phyloP scores from a whole-genome alignment of 2,113 vertebrate species.

The Dryoscopus gambensis region DNA sequence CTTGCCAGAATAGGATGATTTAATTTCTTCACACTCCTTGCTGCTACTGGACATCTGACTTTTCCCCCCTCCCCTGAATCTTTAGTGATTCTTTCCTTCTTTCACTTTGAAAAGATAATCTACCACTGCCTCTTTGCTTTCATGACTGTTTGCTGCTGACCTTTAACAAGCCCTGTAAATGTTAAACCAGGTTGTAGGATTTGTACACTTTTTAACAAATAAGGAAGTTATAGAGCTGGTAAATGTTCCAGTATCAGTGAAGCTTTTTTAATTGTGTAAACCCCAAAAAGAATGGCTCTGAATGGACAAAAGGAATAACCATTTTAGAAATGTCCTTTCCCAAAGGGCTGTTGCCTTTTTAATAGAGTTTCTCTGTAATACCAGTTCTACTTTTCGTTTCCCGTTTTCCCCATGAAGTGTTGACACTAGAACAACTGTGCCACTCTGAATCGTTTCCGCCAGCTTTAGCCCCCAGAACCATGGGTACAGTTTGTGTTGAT shows the following conservation, averaged over 20 bases:
- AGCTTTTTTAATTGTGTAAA: background rate
- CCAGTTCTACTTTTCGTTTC: background rate
- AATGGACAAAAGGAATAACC: background rate
- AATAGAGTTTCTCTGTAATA: background rate
- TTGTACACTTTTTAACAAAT: background rate
- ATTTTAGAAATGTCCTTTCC: background rate
- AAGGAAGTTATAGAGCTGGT: background rate
- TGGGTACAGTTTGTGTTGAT: background rate
- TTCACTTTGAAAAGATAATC: background rate
- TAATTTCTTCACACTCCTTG: background rate
- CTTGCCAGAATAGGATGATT: background rate
- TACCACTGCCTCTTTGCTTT: background rate
- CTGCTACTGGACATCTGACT: background rate
- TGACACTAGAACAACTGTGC: background rate
- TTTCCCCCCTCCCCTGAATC: accelerated
- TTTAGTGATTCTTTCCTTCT: background rate
- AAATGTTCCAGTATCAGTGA: background rate
- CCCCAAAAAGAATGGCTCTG: background rate
- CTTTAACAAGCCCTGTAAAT: conserved; percentile 14
- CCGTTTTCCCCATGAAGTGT: background rate
- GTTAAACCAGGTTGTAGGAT: background rate
- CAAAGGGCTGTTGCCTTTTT: background rate
- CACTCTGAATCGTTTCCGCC: background rate
- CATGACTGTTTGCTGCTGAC: background rate
- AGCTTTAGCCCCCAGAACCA: background rate